phyloP scores from a whole-genome alignment of 2,888 invertebrate genomes.

The Stenotaenia linearis region DNA sequence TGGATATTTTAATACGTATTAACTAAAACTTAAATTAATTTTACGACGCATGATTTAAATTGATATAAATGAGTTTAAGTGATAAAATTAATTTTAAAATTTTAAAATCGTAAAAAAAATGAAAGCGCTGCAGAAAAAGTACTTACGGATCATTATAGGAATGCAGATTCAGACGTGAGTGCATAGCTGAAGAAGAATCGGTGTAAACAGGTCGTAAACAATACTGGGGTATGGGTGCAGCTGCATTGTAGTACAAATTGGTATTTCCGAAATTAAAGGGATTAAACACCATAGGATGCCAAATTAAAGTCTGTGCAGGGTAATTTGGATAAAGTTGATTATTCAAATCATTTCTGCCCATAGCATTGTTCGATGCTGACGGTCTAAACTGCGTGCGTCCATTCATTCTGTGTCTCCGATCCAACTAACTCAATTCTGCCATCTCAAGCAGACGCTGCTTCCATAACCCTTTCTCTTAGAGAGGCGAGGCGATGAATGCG shows the following conservation, averaged over 20 bases:
- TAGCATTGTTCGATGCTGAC: background rate
- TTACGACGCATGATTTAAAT: no score
- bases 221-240: background rate
- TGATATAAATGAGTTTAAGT: no score
- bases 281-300: background rate
- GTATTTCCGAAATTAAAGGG: background rate
- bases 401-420: background rate
- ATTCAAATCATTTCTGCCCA: background rate
- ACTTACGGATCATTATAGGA: slow-evolving; percentile 1
- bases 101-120: background rate
- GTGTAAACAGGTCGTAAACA: slow-evolving; percentile 8
- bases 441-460: background rate
- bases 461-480: background rate
- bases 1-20: no score
- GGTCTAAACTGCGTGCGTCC: background rate
- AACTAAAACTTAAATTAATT: no score
- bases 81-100: no score
- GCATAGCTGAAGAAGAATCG: background rate
- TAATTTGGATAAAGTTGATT: background rate
- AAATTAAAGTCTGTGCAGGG: background rate
- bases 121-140: background rate
- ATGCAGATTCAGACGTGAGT: background rate
- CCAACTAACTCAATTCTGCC: background rate
- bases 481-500: background rate
- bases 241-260: background rate